Evolutionary conservation across 2,113 vertebrate genomes (phyloP).

Genomic region (Daboia siamensis): DNA sequence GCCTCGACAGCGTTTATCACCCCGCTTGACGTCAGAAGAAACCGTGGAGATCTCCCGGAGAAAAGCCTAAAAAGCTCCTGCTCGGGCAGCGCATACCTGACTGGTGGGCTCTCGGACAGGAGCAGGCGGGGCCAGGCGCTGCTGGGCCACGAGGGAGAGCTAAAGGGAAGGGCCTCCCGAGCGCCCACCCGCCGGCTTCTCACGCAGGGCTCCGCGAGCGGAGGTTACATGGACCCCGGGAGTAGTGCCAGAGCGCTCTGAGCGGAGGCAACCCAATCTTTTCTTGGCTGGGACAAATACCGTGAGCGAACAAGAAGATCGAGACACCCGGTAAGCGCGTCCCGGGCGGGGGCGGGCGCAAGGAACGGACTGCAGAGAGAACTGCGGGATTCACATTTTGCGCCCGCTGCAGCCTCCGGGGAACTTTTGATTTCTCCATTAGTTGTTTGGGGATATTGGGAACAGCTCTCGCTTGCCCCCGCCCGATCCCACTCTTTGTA

Average conservation of each 20-base stretch:
- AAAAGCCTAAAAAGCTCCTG: conserved; percentile 68
- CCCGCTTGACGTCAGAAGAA: conserved; percentile 77
- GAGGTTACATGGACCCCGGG: not conserved
- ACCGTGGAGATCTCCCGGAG: conserved; percentile 63
- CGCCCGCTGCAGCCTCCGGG: not conserved
- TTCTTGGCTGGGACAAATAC: not conserved
- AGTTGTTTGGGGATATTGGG: not conserved
- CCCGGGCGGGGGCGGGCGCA: not conserved
- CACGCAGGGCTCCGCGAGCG: not conserved
- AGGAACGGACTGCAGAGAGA: not conserved
- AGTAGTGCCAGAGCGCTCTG: conserved; percentile 18
- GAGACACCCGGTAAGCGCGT: not conserved
- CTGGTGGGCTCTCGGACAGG: conserved; percentile 48
- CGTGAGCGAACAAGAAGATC: not conserved
- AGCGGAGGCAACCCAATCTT: not conserved
- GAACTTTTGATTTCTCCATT: not conserved
- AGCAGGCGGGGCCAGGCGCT: conserved; percentile 34
- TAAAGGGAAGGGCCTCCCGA: not conserved
- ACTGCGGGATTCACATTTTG: not conserved
- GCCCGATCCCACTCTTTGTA: not conserved
- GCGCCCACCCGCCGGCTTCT: not conserved
- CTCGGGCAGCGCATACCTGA: conserved; percentile 53
- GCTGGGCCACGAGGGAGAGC: not conserved
- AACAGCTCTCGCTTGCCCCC: not conserved
- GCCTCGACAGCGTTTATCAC: conserved; percentile 47